Base-by-base conservation (phyloP, 2,797 vertebrate species). In the Odontamblyopus lacepedii region DNA sequence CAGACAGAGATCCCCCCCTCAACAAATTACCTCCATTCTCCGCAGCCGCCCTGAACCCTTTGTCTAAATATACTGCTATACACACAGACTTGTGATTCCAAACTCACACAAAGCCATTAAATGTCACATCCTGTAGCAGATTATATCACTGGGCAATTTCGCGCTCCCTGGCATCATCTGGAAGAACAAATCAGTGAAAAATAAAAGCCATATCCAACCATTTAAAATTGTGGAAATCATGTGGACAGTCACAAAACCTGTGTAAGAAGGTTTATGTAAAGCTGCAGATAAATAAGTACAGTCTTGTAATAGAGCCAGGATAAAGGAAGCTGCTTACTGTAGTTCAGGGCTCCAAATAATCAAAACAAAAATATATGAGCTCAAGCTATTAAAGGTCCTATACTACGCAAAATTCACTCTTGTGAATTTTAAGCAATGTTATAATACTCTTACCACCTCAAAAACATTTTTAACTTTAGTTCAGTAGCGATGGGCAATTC, bases 1-100 rank as follows among this genome's bases (percentile, higher is more conserved):
- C 61, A 79, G 91, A 92, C 89, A 91, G 80, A 85, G 75, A 85
- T 87, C 77, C 70, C 62, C 62, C 85, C 80, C 79, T 80, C 78
- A 78, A 76, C 76, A 88, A 91, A 91, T 92, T 85, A 87, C 81
- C 69, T 77, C 41, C 72, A 80, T 87, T 70, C 78, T 70, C 71
- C 55, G 72, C 72, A 71, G 53, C 62, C 66, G 15, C 62, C 70
- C 50, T 16, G 57, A 80, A 83, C 74, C 75, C 78, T 84, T 81
- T 71, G 68, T 83, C 76, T 84, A 80, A 77, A 89, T 84, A 82
- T 67, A 82, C 32, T 6, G 74, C 72, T 53, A 41, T 59, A 76
- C 71, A 78, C 65, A 69, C 70, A 57, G 71, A 12, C 53, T 35
- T 63, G 19, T 55, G 74, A 76, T 70, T 74, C 78, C 76, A 77